These are phyloP conservation scores for Esox masquinongy DNA, from an alignment of 2,797 vertebrate species.

Conservation along the genomic window DNA sequence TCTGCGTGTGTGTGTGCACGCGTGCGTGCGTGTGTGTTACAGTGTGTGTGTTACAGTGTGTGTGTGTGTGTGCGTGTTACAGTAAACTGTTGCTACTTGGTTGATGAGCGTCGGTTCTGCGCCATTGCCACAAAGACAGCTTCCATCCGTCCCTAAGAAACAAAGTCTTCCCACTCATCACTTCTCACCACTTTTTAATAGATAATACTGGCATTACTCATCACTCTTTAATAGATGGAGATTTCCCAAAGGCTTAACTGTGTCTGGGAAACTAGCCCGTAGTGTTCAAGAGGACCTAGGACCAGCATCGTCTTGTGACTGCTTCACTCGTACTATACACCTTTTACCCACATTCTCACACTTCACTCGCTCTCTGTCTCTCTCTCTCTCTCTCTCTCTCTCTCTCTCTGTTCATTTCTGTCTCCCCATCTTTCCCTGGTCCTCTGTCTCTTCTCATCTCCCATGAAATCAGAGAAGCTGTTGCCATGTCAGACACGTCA, in stretches of 20 bases:
- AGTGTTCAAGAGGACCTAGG: too few relatives aligned
- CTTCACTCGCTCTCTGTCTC: slow-evolving; percentile 15
- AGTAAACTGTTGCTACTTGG: not conserved
- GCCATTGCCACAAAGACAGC: not conserved
- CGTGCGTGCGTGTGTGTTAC: not conserved
- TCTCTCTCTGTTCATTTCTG: slow-evolving; percentile 21
- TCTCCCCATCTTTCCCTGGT: slow-evolving; percentile 9
- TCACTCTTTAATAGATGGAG: not conserved
- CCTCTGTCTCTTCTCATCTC: slow-evolving; percentile 4
- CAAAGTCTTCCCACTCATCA: not conserved
- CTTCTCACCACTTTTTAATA: not conserved
- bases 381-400: slow-evolving; percentile 13
- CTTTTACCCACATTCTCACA: too few relatives aligned
- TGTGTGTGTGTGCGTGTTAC: slow-evolving; percentile 9
- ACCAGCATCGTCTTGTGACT: too few relatives aligned
- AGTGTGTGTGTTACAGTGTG: not conserved
- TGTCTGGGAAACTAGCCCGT: too few relatives aligned
- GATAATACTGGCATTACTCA: not conserved
- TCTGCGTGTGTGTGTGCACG: not conserved
- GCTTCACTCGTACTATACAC: too few relatives aligned
- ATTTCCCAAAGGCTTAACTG: too few relatives aligned
- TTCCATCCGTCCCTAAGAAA: not conserved
- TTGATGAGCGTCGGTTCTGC: not conserved
- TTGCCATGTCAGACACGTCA: slow-evolving; percentile 26
- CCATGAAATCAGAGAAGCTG: slow-evolving; percentile 18